Conservation (phyloP, 1,140 invertebrate genomes). For the Drosophila arizonae region DNA sequence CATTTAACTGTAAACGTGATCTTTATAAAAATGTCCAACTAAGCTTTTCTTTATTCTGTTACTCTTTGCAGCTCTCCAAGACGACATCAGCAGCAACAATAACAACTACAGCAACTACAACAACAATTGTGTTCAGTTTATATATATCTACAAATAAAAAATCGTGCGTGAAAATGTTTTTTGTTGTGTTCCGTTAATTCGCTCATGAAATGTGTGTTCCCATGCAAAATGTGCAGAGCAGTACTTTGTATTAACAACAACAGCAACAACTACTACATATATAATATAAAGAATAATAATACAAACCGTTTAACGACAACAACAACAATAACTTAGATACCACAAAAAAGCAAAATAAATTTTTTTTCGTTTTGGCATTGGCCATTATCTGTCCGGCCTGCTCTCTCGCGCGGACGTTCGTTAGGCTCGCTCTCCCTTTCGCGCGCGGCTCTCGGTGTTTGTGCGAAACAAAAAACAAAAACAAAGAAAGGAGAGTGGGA, state of each 20-base stretch:
- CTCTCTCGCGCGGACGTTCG: not conserved
- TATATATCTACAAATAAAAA: not conserved
- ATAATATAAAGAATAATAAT: slow-evolving; percentile 9
- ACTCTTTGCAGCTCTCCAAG: slow-evolving; percentile 38
- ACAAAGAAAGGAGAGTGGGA: not conserved
- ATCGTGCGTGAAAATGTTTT: slow-evolving; percentile 17
- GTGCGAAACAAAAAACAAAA: slow-evolving; percentile 3
- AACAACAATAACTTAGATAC: slow-evolving; percentile 15
- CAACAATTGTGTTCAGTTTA: slow-evolving; percentile 28
- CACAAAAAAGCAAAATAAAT: not conserved
- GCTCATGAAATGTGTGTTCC: slow-evolving; percentile 42
- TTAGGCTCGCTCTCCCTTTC: slow-evolving; percentile 6
- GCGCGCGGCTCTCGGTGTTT: slow-evolving; percentile 1
- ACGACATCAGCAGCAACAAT: slow-evolving; percentile 17
- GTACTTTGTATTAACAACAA: slow-evolving; percentile 36
- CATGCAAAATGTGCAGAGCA: slow-evolving; percentile 42
- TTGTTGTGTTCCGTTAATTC: slow-evolving; percentile 14
- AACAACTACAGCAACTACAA: slow-evolving; percentile 14
- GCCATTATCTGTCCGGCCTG: slow-evolving; percentile 3
- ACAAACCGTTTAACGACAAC: slow-evolving; percentile 24
- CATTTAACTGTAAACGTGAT: slow-evolving; percentile 17
- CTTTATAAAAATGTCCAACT: slow-evolving; percentile 42
- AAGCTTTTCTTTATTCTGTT: slow-evolving; percentile 49
- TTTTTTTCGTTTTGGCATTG: slow-evolving; percentile 14
- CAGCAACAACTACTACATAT: slow-evolving; percentile 1